Base-by-base conservation (phyloP, 1,140 invertebrate species). In the Drosophila setifemur region DNA sequence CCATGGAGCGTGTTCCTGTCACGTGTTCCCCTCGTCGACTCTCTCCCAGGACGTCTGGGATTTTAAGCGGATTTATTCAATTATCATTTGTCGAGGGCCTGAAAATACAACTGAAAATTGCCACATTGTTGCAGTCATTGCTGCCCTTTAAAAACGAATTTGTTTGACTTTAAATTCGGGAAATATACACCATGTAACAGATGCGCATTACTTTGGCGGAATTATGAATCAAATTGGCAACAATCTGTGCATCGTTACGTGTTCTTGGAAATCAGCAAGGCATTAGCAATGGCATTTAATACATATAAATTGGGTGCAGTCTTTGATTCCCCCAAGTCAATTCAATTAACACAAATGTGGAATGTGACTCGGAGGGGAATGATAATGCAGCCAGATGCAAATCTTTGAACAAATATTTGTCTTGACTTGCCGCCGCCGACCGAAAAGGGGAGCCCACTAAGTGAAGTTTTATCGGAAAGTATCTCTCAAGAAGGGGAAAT, bases 11-110 rank as follows among this genome's bases (percentile, higher is more conserved):
- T 58, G 73, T 76, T 79, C 40, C 60, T 67, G 81, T 72, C 81
- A 71, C 79, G 79, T 78, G 79, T 53, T 21, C 18, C 14, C 37
- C n/a, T 25, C 18, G 28, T 29, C 28, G n/a, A 25, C 11, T 37
- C 18, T 19, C 21, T 37, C 14, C 14, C 18, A 23, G 33, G 2
- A 53, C 19, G 71, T 60, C 81, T 81, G 73, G 54, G 31, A 53
- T 61, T 76, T 85, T 88, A 89, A 89, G 79, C 85, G 73, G 86
- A 88, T 89, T 89, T 88, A 70, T 78, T 74, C 79, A 89, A 89
- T 89, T 89, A 89, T 82, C 81, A 76, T 86, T 86, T 86, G 76
- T 86, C 71, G 79, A 64, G 47, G 37, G 31, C 29, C 33, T 45
- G 55, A 61, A 83, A 83, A 55, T 68, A 39, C 48, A 44, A 47